These are phyloP conservation scores for Acipenser oxyrinchus DNA, from an alignment of 2,797 vertebrate genomes.

Conservation along the genomic window DNA sequence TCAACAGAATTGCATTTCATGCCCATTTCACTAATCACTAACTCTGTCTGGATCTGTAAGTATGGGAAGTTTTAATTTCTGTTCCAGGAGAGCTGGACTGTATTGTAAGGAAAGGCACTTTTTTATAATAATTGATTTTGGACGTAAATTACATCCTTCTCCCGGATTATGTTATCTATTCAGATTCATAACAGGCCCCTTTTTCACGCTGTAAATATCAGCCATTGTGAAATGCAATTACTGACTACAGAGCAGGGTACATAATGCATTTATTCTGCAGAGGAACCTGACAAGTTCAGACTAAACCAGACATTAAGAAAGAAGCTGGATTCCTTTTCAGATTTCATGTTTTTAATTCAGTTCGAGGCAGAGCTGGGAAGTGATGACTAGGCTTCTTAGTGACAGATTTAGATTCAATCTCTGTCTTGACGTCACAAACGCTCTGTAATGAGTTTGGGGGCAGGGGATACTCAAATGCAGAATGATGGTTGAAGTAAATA, in stretches of 20 bases:
- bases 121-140: conserved; percentile 37
- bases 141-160: conserved; percentile 45
- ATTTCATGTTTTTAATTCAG: conserved; percentile 16
- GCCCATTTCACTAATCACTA: neutral
- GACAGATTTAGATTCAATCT: conserved; percentile 4
- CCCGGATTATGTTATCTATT: conserved; percentile 24
- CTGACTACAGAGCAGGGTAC: conserved; percentile 49
- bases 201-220: conserved; percentile 53
- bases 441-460: conserved; percentile 14
- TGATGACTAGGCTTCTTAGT: neutral
- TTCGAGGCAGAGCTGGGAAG: neutral
- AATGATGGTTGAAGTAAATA: neutral
- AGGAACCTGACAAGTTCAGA: conserved; percentile 43
- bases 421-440: neutral
- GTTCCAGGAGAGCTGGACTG: conserved; percentile 19
- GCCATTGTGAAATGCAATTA: conserved; percentile 61
- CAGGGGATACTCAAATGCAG: conserved; percentile 10
- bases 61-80: conserved; percentile 21
- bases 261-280: conserved; percentile 53
- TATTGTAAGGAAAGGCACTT: conserved; percentile 35
- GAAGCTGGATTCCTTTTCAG: conserved; percentile 7
- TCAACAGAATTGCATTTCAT: no score
- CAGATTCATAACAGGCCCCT: conserved; percentile 20
- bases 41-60: conserved; percentile 14
- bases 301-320: conserved; percentile 30